A percentile compares a stretch with the other conserved stretches of the same genome.
phyloP scores from a whole-genome alignment of 2,113 vertebrate species.

The Pachyramphus minor region DNA sequence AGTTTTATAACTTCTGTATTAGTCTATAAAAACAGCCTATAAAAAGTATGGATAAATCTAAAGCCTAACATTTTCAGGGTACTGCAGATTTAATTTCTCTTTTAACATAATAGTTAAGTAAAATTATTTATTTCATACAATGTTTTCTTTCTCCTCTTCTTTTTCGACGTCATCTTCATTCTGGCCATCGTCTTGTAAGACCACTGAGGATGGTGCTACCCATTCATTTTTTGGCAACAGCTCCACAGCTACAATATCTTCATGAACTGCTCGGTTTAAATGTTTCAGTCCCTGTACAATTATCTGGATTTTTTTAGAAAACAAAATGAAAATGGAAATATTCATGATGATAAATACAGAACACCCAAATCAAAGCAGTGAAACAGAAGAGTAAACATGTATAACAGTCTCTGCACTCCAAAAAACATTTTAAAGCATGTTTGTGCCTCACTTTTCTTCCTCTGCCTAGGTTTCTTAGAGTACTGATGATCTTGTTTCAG shows the following conservation, averaged over 20 bases:
- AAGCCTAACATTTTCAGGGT: neutral
- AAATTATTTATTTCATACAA: slow-evolving; percentile 59
- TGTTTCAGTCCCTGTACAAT: slow-evolving; percentile 91
- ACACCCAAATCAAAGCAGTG: neutral
- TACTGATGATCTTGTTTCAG: neutral
- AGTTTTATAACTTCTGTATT: neutral
- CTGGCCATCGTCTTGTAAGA: slow-evolving; percentile 89
- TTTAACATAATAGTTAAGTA: neutral
- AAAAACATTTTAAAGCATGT: neutral
- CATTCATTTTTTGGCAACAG: slow-evolving; percentile 82
- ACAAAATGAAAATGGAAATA: neutral
- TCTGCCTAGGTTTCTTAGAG: neutral
- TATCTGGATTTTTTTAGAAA: slow-evolving; percentile 74
- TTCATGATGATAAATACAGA: neutral
- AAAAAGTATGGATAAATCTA: neutral
- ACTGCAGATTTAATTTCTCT: neutral
- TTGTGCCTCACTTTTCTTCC: neutral
- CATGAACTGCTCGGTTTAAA: slow-evolving; percentile 90
- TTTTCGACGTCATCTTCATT: slow-evolving; percentile 80
- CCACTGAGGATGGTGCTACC: slow-evolving; percentile 87
- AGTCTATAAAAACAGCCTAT: too few species aligned
- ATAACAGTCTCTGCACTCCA: neutral
- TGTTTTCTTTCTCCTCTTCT: slow-evolving; percentile 79
- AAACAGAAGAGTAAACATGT: neutral
- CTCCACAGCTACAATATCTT: slow-evolving; percentile 92